A percentile compares a stretch with the other conserved stretches of the same genome.
phyloP scores from a whole-genome alignment of 2,888 invertebrate genomes.

The Thysanoteuthis rhombus region DNA sequence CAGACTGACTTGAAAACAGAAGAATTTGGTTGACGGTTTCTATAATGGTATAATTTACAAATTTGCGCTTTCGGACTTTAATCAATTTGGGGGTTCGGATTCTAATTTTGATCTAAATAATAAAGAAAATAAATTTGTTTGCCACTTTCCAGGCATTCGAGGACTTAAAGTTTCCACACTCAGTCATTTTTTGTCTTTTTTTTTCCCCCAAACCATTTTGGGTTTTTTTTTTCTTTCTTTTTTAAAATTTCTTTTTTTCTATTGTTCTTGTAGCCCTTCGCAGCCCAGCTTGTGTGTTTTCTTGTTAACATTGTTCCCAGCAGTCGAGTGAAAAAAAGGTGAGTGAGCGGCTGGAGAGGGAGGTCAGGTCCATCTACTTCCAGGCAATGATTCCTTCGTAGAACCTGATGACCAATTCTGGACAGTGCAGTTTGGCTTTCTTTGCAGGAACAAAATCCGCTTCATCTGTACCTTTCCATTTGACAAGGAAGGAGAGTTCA shows the following conservation, averaged over 20 bases:
- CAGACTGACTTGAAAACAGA: no score
- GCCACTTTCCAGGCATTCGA: no score
- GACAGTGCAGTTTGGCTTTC: constrained; percentile 29
- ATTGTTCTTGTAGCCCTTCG: not conserved
- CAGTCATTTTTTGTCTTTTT: no score
- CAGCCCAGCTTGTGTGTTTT: not conserved
- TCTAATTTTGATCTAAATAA: no score
- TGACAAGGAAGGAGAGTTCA: constrained; percentile 25
- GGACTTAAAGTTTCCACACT: no score
- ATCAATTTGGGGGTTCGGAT: no score
- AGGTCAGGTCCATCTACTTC: not conserved
- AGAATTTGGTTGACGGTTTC: no score
- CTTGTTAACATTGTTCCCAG: not conserved
- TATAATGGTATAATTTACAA: no score
- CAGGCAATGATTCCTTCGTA: constrained; percentile 23
- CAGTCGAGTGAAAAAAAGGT: not conserved
- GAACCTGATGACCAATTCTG: constrained; percentile 24
- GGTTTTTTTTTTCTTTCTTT: not conserved
- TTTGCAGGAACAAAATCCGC: constrained; percentile 29
- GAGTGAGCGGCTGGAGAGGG: not conserved
- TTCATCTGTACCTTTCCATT: constrained; percentile 21
- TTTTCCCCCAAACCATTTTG: not conserved
- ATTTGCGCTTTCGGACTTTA: no score
- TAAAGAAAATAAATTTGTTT: no score
- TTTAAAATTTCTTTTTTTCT: not conserved